These are phyloP conservation scores for Tenthredo notha DNA, from an alignment of 2,888 invertebrate genomes.

Conservation along the genomic window DNA sequence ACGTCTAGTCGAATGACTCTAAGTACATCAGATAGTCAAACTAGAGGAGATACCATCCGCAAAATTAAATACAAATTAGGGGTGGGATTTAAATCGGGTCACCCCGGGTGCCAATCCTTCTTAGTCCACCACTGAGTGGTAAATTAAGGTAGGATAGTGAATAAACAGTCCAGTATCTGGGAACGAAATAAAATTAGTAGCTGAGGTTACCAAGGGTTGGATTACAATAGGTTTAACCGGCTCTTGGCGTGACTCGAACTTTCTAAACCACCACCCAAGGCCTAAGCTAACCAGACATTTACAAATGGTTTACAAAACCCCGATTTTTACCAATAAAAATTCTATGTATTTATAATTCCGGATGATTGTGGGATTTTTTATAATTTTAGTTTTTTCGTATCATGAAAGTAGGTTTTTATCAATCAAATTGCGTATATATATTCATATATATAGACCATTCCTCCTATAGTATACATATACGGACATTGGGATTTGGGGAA, in stretches of 20 bases:
- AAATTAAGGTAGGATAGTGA: constrained; percentile 26
- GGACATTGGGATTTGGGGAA: neutral
- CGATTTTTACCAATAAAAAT: neutral
- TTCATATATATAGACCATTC: neutral
- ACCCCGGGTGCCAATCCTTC: too few species aligned
- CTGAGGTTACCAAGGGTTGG: constrained; percentile 45
- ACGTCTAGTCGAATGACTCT: neutral
- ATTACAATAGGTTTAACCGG: constrained; percentile 38
- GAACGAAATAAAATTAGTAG: constrained; percentile 41
- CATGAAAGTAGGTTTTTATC: neutral
- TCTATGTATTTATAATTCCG: neutral
- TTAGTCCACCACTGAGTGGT: too few species aligned
- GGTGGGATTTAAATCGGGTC: too few species aligned
- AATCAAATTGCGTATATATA: neutral
- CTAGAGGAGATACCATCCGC: too few species aligned
- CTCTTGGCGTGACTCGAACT: constrained; percentile 32
- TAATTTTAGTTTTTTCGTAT: neutral
- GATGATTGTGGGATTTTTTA: neutral
- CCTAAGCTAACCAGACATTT: neutral
- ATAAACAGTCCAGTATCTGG: constrained; percentile 13
- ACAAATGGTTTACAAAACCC: neutral
- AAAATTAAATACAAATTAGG: too few species aligned
- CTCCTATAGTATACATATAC: too few species aligned
- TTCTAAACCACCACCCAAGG: constrained; percentile 9
- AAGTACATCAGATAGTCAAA: neutral